Conservation (phyloP, 1,140 invertebrate species). For the Leptinotarsa defecta region DNA sequence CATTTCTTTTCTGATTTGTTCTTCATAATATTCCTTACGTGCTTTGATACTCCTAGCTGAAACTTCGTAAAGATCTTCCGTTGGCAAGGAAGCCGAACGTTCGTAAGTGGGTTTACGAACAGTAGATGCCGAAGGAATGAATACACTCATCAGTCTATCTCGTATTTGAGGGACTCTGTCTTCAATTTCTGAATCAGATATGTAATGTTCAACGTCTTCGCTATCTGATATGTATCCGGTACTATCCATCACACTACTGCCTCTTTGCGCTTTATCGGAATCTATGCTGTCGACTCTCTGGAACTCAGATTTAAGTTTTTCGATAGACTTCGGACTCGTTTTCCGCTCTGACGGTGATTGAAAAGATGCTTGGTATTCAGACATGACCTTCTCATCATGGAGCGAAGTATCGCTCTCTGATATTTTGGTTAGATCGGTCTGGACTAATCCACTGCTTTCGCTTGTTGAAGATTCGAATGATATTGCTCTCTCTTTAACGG, state of each 20-base stretch:
- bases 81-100: slow-evolving; percentile 58
- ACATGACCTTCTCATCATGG: slow-evolving; percentile 37
- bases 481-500: slow-evolving; percentile 25
- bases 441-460: slow-evolving; percentile 29
- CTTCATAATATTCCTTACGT: slow-evolving; percentile 59
- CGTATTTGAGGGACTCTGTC: slow-evolving; percentile 55
- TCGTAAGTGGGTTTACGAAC: slow-evolving; percentile 56
- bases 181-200: slow-evolving; percentile 56
- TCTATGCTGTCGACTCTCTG: slow-evolving; percentile 48
- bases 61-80: slow-evolving; percentile 55
- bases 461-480: slow-evolving; percentile 33
- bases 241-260: slow-evolving; percentile 49
- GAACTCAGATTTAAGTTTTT: slow-evolving; percentile 29
- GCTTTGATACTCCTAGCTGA: slow-evolving; percentile 51
- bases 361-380: slow-evolving; percentile 53
- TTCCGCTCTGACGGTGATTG: slow-evolving; percentile 45
- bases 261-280: slow-evolving; percentile 48
- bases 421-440: slow-evolving; percentile 37
- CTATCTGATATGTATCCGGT: slow-evolving; percentile 55
- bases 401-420: slow-evolving; percentile 36
- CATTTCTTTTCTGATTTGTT: slow-evolving; percentile 60
- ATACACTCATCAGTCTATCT: slow-evolving; percentile 54
- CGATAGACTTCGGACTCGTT: slow-evolving; percentile 29
- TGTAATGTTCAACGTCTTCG: slow-evolving; percentile 54
- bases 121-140: slow-evolving; percentile 47